Evolutionary conservation across 2,888 invertebrate species (phyloP).

Genomic region (Tipula lateralis): DNA sequence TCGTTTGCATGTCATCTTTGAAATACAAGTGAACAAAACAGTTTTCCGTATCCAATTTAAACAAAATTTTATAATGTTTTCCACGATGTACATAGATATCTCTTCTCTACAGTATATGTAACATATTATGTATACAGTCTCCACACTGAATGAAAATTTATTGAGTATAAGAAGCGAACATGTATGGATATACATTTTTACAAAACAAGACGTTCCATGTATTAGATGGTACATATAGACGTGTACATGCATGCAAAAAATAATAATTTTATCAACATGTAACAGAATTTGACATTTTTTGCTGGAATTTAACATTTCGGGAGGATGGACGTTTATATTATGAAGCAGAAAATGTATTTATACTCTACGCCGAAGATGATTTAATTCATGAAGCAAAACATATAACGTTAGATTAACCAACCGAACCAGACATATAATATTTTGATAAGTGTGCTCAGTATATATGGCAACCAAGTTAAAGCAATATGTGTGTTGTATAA

Average conservation of each 20-base stretch:
- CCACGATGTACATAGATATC: not conserved
- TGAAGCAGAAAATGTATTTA: not conserved
- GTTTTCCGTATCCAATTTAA: not conserved
- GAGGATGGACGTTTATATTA: not conserved
- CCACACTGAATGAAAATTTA: not conserved
- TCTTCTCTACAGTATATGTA: not conserved
- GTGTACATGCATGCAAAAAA: not conserved
- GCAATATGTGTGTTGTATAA: no score
- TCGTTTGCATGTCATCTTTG: not conserved
- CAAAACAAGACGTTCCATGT: not conserved
- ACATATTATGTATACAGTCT: not conserved
- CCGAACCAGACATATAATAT: not conserved
- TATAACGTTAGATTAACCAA: not conserved
- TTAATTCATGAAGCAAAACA: not conserved
- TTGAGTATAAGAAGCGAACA: not conserved
- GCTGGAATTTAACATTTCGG: not conserved
- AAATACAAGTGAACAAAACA: not conserved
- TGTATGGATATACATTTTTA: not conserved
- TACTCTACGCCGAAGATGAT: not conserved
- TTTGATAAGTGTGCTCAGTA: not conserved
- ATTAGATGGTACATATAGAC: no score
- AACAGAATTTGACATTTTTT: not conserved
- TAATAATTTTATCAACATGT: slow-evolving; percentile 4
- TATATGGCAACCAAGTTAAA: no score
- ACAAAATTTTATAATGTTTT: not conserved